A percentile compares a stretch with the other conserved stretches of the same genome.
These are phyloP conservation scores for Cladorhizidae sp. DNA, from an alignment of 37 sponge, comb jelly and placozoan genomes.

Conservation along the genomic window DNA sequence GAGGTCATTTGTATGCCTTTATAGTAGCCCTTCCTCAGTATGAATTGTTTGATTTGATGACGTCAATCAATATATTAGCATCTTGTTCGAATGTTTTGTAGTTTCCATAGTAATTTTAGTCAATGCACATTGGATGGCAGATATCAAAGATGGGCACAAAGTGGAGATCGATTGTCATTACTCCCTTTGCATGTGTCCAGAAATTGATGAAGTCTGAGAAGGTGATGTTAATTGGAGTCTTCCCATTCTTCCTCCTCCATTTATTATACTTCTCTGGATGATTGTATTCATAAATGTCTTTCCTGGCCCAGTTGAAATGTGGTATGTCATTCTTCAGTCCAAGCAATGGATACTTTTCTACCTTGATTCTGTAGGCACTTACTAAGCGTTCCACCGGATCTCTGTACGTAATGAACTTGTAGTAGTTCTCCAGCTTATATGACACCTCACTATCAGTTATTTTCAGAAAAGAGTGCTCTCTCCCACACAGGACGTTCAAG, in stretches of 20 bases:
- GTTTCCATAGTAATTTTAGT: conserved; percentile 49
- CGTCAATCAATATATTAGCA: conserved; percentile 17
- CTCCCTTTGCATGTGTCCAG: neutral
- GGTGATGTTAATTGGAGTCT: neutral
- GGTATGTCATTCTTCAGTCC: conserved; percentile 14
- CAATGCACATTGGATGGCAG: conserved; percentile 16
- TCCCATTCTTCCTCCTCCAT: neutral
- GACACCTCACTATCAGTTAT: too few relatives aligned
- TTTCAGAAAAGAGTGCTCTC: too few relatives aligned
- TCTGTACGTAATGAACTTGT: too few relatives aligned
- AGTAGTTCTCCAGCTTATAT: too few relatives aligned
- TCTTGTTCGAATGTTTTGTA: conserved; percentile 20
- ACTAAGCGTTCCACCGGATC: conserved; percentile 35
- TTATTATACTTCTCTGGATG: conserved; percentile 15
- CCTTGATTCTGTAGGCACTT: conserved; percentile 32
- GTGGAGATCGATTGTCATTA: conserved; percentile 7
- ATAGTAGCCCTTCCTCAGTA: neutral
- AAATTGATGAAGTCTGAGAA: conserved; percentile 38
- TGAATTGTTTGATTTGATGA: neutral
- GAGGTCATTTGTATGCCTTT: neutral
- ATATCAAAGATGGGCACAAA: conserved; percentile 20
- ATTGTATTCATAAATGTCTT: conserved; percentile 4
- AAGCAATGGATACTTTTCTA: neutral
- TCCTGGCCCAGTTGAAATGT: conserved; percentile 29
- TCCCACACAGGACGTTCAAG: too few relatives aligned